Conservation (phyloP, 2,113 vertebrate genomes). For the Penelope pileata region DNA sequence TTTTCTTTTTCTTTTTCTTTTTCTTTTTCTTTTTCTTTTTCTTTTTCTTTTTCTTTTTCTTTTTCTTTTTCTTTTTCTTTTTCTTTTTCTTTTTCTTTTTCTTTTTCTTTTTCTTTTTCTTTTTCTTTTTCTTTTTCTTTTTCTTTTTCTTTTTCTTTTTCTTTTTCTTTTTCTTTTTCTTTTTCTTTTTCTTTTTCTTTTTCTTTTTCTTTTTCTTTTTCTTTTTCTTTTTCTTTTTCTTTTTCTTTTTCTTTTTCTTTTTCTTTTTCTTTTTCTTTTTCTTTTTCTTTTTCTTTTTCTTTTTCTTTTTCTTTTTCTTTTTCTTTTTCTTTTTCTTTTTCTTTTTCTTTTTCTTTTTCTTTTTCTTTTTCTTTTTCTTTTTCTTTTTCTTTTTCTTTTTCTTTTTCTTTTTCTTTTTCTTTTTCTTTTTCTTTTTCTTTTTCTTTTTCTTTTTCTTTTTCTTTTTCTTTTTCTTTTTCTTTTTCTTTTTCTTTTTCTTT, state of each 20-base stretch:
- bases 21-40: background rate
- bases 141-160: background rate
- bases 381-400: background rate
- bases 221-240: rapidly evolving
- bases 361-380: background rate
- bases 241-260: background rate
- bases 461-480: rapidly evolving
- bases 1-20: background rate
- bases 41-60: rapidly evolving
- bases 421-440: background rate
- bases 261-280: background rate
- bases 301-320: background rate
- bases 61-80: background rate
- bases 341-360: rapidly evolving
- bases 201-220: background rate
- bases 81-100: background rate
- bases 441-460: background rate
- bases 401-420: rapidly evolving
- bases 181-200: background rate
- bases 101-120: rapidly evolving
- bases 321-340: background rate
- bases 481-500: background rate
- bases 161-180: rapidly evolving
- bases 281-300: rapidly evolving
- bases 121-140: background rate